Conservation (phyloP, 2,113 vertebrate genomes). For the Daubentonia madagascariensis region DNA sequence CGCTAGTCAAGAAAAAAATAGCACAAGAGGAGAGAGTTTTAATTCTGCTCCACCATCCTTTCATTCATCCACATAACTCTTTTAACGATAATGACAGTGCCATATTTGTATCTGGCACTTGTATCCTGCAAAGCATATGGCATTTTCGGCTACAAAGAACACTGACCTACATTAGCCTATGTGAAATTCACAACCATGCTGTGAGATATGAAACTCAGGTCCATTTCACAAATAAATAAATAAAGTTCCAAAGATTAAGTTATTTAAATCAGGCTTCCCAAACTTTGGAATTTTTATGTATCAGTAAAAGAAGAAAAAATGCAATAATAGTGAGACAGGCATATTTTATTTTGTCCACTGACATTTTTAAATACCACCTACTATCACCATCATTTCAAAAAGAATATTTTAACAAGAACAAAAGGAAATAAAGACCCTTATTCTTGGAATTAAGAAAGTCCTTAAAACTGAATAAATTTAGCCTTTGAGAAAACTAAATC, state of each 20-base stretch:
- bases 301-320: background rate
- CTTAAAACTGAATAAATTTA: background rate
- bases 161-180: background rate
- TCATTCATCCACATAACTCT: background rate
- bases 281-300: background rate
- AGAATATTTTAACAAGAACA: background rate
- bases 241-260: background rate
- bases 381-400: background rate
- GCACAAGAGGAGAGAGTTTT: background rate
- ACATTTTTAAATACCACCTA: constrained; percentile 42
- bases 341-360: background rate
- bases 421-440: constrained; percentile 13
- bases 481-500: background rate
- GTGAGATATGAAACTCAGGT: background rate
- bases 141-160: background rate
- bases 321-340: background rate
- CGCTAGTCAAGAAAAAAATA: background rate
- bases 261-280: background rate
- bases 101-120: background rate
- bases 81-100: background rate
- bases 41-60: background rate
- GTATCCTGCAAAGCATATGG: background rate
- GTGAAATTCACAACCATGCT: background rate
- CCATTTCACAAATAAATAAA: background rate
- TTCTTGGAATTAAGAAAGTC: constrained; percentile 34